These are phyloP conservation scores for Archips crataeganus DNA, from an alignment of 2,888 invertebrate species.

Conservation along the genomic window DNA sequence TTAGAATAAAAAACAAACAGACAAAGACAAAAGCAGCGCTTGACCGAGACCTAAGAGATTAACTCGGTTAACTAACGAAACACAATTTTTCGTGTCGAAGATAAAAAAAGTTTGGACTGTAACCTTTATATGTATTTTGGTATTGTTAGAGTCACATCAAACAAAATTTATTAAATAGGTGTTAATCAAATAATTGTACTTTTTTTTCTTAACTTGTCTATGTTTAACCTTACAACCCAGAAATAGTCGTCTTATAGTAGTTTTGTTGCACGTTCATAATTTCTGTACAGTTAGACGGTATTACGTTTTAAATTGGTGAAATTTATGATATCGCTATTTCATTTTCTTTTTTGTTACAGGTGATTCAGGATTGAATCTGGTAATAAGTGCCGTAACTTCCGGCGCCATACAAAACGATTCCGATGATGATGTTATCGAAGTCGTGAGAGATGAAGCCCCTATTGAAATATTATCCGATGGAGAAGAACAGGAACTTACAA, in stretches of 20 bases:
- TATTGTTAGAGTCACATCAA: not conserved
- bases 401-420: slow-evolving; percentile 60
- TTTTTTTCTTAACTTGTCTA: not conserved
- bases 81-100: too few species aligned
- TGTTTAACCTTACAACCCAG: not conserved
- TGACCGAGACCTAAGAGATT: too few species aligned
- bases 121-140: too few species aligned
- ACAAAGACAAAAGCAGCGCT: too few species aligned
- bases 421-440: slow-evolving; percentile 81
- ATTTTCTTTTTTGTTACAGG: slow-evolving; percentile 27
- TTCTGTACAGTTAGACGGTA: not conserved
- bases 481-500: slow-evolving; percentile 69
- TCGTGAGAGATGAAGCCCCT: slow-evolving; percentile 77
- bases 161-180: not conserved
- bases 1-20: too few species aligned
- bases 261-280: not conserved
- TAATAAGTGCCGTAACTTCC: slow-evolving; percentile 56
- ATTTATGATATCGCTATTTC: not conserved
- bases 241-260: not conserved
- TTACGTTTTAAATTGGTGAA: not conserved
- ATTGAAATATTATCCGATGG: slow-evolving; percentile 79
- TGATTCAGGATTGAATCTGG: slow-evolving; percentile 49
- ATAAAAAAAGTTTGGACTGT: too few species aligned
- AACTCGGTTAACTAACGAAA: too few species aligned
- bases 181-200: not conserved